phyloP scores from a whole-genome alignment of 2,888 invertebrate genomes.

The Dascillus cervinus region DNA sequence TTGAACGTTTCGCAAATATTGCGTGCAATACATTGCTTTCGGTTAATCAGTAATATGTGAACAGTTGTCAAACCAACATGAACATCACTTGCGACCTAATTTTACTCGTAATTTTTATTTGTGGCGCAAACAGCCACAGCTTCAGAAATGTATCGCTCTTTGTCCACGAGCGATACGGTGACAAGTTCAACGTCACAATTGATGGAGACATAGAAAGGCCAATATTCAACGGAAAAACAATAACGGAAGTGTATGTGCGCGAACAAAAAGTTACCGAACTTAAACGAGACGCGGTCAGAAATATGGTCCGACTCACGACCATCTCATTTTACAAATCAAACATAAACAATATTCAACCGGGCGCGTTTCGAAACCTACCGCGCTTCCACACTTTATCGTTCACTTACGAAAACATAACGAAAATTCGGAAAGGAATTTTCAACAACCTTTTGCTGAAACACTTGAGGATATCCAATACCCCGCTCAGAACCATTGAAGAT shows the following conservation, averaged over 20 bases:
- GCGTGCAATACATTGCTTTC: too few relatives aligned
- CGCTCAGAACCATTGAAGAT: slow-evolving; percentile 18
- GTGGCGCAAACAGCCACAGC: too few relatives aligned
- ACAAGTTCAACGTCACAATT: slow-evolving; percentile 5
- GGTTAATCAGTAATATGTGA: too few relatives aligned
- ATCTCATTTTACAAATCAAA: slow-evolving; percentile 15
- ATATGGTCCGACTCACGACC: slow-evolving; percentile 18
- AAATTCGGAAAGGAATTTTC: slow-evolving; percentile 15
- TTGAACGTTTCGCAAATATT: too few relatives aligned
- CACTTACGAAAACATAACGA: slow-evolving; percentile 9
- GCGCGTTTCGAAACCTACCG: slow-evolving; percentile 17
- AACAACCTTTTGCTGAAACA: slow-evolving; percentile 13
- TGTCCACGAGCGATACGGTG: slow-evolving; percentile 3
- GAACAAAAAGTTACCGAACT: slow-evolving; percentile 19
- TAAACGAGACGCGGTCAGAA: slow-evolving; percentile 14
- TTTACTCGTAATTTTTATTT: too few relatives aligned
- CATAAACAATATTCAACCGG: slow-evolving; percentile 11
- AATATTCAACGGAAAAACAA: slow-evolving; percentile 5
- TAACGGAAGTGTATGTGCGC: slow-evolving; percentile 12
- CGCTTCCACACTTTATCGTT: slow-evolving; percentile 10
- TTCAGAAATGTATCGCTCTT: slow-evolving; percentile 6
- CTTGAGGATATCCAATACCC: slow-evolving; percentile 20
- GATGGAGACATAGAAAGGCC: slow-evolving; percentile 4
- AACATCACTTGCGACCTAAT: too few relatives aligned
- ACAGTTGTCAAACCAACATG: too few relatives aligned